These are phyloP conservation scores for Cyclargus thomasi DNA, from an alignment of 1,140 invertebrate species.

Conservation along the genomic window DNA sequence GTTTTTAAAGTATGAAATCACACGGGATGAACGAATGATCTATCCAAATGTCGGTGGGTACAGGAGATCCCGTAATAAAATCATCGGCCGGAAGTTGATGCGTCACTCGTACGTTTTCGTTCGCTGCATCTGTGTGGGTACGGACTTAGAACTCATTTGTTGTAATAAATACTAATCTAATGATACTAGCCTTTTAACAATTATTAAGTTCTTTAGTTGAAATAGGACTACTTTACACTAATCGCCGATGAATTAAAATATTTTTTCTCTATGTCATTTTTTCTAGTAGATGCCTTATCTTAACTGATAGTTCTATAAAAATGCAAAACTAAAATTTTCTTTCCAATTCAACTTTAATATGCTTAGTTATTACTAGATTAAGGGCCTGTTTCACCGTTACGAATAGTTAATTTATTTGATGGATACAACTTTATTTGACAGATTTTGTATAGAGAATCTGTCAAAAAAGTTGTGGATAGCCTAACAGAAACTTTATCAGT, in stretches of 20 bases:
- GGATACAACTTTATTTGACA: too few species aligned
- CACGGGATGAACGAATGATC: constrained; percentile 2
- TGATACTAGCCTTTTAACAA: background rate
- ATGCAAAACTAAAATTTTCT: too few species aligned
- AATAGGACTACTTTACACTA: constrained; percentile 21
- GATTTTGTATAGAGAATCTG: too few species aligned
- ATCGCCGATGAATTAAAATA: background rate
- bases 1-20: background rate
- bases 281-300: too few species aligned
- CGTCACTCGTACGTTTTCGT: constrained; percentile 68
- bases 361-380: too few species aligned
- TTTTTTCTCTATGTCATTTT: too few species aligned
- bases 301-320: too few species aligned
- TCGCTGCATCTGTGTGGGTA: constrained; percentile 60
- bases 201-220: background rate
- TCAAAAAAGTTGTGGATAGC: too few species aligned
- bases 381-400: too few species aligned
- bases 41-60: constrained; percentile 24
- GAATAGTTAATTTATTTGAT: too few species aligned
- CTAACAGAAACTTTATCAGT: too few species aligned
- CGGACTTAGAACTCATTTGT: constrained; percentile 13
- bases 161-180: background rate
- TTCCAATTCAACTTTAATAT: too few species aligned
- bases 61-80: constrained; percentile 71
- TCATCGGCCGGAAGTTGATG: constrained; percentile 71